A percentile compares a stretch with the other conserved stretches of the same genome.
Evolutionary conservation across 2,888 invertebrate species (phyloP).

Genomic region (Drosophila neotestacea): DNA sequence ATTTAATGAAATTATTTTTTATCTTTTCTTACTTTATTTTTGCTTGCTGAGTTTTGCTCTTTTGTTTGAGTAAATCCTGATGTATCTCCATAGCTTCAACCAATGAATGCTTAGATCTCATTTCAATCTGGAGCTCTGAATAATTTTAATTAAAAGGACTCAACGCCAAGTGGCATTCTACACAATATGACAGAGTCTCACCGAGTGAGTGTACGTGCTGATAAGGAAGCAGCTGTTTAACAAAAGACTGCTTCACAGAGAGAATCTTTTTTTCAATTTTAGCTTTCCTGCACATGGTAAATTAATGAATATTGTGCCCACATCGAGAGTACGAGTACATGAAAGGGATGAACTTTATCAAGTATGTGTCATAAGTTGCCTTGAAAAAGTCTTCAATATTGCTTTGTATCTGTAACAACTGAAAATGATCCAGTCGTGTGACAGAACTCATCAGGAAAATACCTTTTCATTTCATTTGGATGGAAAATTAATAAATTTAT

Average conservation of each 20-base stretch:
- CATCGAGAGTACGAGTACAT: background rate
- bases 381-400: conserved; percentile 7
- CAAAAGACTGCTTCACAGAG: conserved; percentile 26
- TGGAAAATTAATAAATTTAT: conserved; percentile 24
- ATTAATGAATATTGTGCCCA: conserved; percentile 31
- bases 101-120: background rate
- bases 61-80: conserved; percentile 1
- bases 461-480: conserved; percentile 22
- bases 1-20: background rate
- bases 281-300: conserved; percentile 14
- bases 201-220: conserved; percentile 55
- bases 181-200: conserved; percentile 23
- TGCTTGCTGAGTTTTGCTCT: background rate
- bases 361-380: conserved; percentile 12
- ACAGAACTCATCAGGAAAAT: conserved; percentile 5
- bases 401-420: background rate
- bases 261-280: background rate
- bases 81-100: background rate
- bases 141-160: conserved; percentile 57
- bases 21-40: no score
- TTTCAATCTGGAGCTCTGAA: conserved; percentile 4
- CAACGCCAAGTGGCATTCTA: conserved; percentile 9
- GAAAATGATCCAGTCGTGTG: background rate
- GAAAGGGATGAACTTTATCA: background rate
- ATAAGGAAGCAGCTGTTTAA: conserved; percentile 47